Conservation (phyloP, 2,113 vertebrate species). For the Dasyornis broadbenti region DNA sequence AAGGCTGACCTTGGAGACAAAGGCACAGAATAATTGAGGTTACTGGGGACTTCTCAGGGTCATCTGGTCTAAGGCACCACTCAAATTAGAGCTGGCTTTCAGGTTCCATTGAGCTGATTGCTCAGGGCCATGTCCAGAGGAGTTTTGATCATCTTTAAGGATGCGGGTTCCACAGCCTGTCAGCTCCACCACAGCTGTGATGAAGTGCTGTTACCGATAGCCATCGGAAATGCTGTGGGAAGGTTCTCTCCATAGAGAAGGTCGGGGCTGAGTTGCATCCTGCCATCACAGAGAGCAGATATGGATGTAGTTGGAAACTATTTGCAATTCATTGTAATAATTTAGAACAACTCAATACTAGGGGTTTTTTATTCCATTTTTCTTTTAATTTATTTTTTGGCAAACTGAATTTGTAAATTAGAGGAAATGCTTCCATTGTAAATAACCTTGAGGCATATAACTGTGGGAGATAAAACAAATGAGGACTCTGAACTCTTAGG, state of each 20-base stretch:
- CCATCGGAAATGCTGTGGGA: background rate
- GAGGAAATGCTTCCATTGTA: background rate
- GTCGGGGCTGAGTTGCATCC: constrained; percentile 1
- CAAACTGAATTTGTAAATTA: background rate
- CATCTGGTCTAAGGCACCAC: background rate
- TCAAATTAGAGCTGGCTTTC: background rate
- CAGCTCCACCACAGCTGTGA: background rate
- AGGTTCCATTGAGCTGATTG: background rate
- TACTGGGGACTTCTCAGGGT: background rate
- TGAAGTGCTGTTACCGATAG: background rate
- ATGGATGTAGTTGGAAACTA: background rate
- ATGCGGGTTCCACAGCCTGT: background rate
- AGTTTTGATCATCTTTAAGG: background rate
- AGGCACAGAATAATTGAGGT: background rate
- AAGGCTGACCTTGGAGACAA: constrained; percentile 28
- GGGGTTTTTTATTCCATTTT: background rate
- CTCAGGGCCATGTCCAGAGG: background rate
- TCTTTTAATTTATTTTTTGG: background rate
- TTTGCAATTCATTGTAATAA: constrained; percentile 17
- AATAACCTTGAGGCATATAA: background rate
- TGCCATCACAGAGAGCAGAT: background rate
- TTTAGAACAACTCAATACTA: background rate
- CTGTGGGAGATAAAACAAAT: background rate
- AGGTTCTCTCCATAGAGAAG: background rate
- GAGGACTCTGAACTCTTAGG: background rate